phyloP scores from a whole-genome alignment of 2,113 vertebrate species.

The Gymnogyps californianus region DNA sequence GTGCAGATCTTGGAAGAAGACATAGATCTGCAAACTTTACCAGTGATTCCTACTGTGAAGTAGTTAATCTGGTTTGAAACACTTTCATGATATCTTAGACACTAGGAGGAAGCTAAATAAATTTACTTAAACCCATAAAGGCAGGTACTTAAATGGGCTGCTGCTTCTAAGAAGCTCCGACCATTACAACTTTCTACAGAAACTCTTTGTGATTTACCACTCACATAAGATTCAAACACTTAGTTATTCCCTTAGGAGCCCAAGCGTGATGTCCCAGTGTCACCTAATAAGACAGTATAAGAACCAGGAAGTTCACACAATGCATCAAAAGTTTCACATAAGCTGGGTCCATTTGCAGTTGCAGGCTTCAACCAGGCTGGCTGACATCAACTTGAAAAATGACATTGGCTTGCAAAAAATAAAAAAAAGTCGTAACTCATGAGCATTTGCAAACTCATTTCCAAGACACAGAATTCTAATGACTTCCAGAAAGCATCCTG shows the following conservation, averaged over 20 bases:
- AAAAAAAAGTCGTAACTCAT: background rate
- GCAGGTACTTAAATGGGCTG: background rate
- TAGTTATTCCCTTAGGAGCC: background rate
- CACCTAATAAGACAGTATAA: background rate
- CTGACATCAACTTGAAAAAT: background rate
- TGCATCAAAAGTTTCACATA: background rate
- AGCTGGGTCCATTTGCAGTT: background rate
- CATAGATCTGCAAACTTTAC: background rate
- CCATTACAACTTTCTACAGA: background rate
- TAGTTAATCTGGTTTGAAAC: background rate
- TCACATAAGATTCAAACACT: background rate
- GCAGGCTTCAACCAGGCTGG: background rate
- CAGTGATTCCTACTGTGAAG: background rate
- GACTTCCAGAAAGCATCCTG: slow-evolving; percentile 20
- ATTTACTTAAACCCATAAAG: background rate
- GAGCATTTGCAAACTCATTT: slow-evolving; percentile 2
- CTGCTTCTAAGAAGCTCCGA: background rate
- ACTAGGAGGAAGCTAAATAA: background rate
- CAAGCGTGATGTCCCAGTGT: background rate
- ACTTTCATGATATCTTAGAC: background rate
- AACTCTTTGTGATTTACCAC: background rate
- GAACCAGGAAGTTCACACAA: background rate
- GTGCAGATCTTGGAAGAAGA: background rate
- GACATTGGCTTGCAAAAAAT: background rate
- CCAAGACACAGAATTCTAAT: slow-evolving; percentile 8